Evolutionary conservation across 2,888 invertebrate species (phyloP).

Genomic region (Deroplatys truncata): DNA sequence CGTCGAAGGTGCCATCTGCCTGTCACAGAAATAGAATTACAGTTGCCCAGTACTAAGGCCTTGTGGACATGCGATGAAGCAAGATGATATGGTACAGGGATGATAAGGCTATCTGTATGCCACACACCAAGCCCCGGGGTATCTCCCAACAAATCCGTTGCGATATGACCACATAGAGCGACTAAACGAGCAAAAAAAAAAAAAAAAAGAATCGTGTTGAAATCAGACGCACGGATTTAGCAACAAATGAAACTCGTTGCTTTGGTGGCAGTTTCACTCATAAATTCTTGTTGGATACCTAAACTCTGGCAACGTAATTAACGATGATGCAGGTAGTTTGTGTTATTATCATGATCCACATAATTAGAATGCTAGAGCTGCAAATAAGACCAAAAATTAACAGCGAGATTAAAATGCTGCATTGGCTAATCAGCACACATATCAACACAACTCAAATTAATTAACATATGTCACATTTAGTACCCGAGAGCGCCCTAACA

Average conservation of each 20-base stretch:
- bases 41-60: no score
- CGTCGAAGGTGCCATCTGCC: no score
- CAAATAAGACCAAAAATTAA: not conserved
- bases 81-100: no score
- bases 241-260: not conserved
- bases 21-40: no score
- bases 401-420: not conserved
- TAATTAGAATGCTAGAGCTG: not conserved
- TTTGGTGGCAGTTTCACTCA: not conserved
- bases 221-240: not conserved
- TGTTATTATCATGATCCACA: not conserved
- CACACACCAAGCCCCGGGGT: no score
- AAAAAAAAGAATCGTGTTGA: not conserved
- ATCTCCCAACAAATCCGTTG: no score
- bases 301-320: not conserved
- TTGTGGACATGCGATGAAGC: no score
- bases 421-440: not conserved
- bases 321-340: not conserved
- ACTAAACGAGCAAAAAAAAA: no score
- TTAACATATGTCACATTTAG: not conserved
- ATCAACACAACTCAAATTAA: not conserved
- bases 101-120: no score
- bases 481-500: not conserved
- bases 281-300: not conserved
- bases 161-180: no score